Percentiles rank a stretch among this genome's conserved stretches.
Evolutionary conservation across 1,140 invertebrate species (phyloP).

Genomic region (Rhopalosiphum padi): DNA sequence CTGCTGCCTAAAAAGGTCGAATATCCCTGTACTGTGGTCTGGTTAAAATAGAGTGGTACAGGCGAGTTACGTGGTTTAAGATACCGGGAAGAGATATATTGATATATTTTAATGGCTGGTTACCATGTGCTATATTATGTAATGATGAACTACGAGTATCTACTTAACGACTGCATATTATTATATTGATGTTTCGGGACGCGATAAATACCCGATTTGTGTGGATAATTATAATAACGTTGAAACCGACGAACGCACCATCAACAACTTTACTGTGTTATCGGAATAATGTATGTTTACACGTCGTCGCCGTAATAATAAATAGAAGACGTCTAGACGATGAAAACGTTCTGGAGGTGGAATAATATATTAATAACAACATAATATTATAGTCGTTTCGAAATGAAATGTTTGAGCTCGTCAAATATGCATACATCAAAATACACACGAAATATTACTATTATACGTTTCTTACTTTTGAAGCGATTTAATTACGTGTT

Average conservation of each 20-base stretch:
- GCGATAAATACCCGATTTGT: neutral
- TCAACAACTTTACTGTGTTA: neutral
- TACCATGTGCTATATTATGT: neutral
- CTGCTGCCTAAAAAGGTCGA: neutral
- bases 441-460: neutral
- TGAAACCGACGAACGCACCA: neutral
- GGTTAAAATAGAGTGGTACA: neutral
- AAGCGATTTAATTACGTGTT: neutral
- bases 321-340: conserved; percentile 3
- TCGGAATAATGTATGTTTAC: neutral
- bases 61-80: neutral
- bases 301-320: neutral
- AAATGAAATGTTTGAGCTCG: neutral
- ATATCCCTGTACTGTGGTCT: neutral
- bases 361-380: neutral
- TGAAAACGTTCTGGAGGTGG: neutral
- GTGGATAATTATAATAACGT: neutral
- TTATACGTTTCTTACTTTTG: neutral
- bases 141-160: neutral
- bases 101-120: neutral
- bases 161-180: neutral
- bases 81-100: neutral
- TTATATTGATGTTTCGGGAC: neutral
- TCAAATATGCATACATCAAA: neutral
- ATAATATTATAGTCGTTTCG: neutral